Percentiles rank a stretch among this genome's conserved stretches.
These are phyloP conservation scores for Escarpia spicata DNA, from an alignment of 2,888 invertebrate species.

Conservation along the genomic window DNA sequence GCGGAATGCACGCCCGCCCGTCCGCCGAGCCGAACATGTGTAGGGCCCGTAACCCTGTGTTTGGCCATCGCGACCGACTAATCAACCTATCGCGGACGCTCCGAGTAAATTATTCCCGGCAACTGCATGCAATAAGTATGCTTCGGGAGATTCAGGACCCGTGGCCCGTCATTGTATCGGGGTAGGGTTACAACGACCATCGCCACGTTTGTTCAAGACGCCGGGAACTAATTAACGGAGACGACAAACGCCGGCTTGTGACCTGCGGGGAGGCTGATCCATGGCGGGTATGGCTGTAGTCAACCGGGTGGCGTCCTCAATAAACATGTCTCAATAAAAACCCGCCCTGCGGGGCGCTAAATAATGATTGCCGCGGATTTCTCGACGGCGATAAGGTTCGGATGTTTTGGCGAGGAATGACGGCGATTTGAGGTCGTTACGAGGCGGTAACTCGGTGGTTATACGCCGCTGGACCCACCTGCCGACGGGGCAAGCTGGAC, in stretches of 20 bases:
- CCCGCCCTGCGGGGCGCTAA: not conserved
- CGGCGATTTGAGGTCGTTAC: not conserved
- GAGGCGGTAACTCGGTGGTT: not conserved
- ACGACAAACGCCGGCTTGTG: not conserved
- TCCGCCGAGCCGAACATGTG: not conserved
- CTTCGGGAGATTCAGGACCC: not conserved
- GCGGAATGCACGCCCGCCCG: not conserved
- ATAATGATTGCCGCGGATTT: not conserved
- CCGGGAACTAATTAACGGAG: not conserved
- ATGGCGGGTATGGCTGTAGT: not conserved
- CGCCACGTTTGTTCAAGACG: not conserved
- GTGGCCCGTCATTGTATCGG: not conserved
- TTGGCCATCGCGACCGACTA: not conserved
- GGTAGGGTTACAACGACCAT: not conserved
- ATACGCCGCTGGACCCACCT: not conserved
- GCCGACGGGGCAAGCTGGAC: not conserved
- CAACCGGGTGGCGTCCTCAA: not conserved
- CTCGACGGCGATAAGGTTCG: not conserved
- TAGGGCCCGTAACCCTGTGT: not conserved
- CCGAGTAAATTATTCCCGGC: not conserved
- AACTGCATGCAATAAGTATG: not conserved
- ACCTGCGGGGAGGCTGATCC: not conserved
- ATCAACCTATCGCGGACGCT: constrained; percentile 13
- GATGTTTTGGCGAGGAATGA: not conserved
- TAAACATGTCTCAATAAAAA: constrained; percentile 16